Evolutionary conservation across 1,140 invertebrate species (phyloP), one percentile per base, ranked within the genome.

Genomic region (Trichonephila clavata): DNA sequence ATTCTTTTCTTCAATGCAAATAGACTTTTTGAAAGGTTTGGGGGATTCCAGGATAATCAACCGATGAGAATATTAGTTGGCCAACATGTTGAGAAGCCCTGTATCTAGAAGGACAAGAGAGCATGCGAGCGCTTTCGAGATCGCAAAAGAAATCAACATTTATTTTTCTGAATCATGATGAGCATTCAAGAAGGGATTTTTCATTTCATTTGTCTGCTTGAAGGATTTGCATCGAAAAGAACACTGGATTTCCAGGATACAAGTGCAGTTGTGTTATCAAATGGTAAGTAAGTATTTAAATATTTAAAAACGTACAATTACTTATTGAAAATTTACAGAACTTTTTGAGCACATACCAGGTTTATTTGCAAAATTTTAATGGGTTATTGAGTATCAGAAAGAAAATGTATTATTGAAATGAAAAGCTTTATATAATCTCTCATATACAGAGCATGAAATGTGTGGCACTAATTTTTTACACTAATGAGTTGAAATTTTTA

Each of bases 141-240:
- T 50, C 32, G 21, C 20, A 50, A 20, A 83, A n/a, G 21, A 50
- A 50, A 6, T 39, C 20, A 18, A 83, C 39, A 63, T 32, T 60
- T 61, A 21, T 61, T 61, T 86, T 27, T 16, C 27, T 77, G 59
- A 86, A 61, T 63, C 84, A 63, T 63, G 60, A 86, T 16, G 59
- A 14, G 13, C 18, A 86, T 61, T 32, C 57, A 61, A 86, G 84
- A 86, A 86, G n/a, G n/a, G 59, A 50, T 83, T 83, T n/a, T 83
- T 18, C 39, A 50, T 39, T 50, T 83, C 39, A 83, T 83, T 43
- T 83, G 80, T 83, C 43, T 83, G 43, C 43, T 83, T 5, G 80
- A 83, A 10, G 80, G 39, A 83, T 83, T 83, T 83, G 43, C 20
- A 83, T 83, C 59, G 18, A 86, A 86, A n/a, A 27, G 59, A 86